Evolutionary conservation across 2,113 vertebrate genomes (phyloP).

Genomic region (Recurvirostra avosetta): DNA sequence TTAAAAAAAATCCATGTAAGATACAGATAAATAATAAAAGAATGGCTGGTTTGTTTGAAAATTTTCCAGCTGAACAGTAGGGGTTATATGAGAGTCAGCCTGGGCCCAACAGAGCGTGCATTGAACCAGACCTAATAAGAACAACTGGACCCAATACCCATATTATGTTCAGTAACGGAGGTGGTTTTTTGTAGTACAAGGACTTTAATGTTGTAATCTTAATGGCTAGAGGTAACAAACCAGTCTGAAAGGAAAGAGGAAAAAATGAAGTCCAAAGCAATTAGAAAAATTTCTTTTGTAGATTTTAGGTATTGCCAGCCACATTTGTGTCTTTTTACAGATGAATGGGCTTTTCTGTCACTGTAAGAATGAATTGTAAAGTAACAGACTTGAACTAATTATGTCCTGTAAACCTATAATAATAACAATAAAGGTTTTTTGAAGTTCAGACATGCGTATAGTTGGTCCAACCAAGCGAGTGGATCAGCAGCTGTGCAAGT

Average conservation of each 20-base stretch:
- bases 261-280: not conserved
- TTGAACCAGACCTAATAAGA: constrained; percentile 45
- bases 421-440: constrained; percentile 20
- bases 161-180: not conserved
- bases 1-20: not conserved
- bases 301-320: constrained; percentile 1
- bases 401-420: constrained; percentile 8
- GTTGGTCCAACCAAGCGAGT: not conserved
- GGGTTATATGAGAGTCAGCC: constrained; percentile 25
- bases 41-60: constrained; percentile 23
- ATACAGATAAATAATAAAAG: constrained; percentile 26
- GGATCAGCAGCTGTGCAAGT: not conserved
- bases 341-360: constrained; percentile 10
- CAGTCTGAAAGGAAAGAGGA: not conserved
- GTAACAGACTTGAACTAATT: constrained; percentile 51
- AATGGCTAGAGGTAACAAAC: constrained; percentile 27
- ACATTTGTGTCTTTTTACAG: constrained; percentile 9
- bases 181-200: not conserved
- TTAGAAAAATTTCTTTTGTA: constrained; percentile 14
- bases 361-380: constrained; percentile 17
- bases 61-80: not conserved
- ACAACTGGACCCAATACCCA: constrained; percentile 3
- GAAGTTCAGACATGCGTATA: not conserved
- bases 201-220: constrained; percentile 7
- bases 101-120: not conserved